Evolutionary conservation across 1,140 invertebrate genomes (phyloP).

Genomic region (Oedothorax gibbosus): DNA sequence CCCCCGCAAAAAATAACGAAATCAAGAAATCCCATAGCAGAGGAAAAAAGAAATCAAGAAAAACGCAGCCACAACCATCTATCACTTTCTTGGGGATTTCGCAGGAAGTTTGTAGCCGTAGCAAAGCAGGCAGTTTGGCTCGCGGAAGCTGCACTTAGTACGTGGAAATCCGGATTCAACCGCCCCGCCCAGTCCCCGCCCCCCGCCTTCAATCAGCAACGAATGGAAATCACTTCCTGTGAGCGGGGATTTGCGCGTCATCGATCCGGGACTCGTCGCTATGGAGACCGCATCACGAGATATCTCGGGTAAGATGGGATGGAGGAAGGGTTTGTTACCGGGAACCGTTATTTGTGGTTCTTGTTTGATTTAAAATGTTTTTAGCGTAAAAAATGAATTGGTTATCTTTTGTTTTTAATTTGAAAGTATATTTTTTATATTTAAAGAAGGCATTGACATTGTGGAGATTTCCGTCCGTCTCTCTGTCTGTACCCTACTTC

Average conservation of each 20-base stretch:
- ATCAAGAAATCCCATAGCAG: no score
- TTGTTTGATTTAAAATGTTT: no score
- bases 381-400: no score
- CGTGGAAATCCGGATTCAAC: slow-evolving; percentile 48
- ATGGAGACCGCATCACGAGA: slow-evolving; percentile 28
- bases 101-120: slow-evolving; percentile 34
- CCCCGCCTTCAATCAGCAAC: slow-evolving; percentile 40
- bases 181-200: slow-evolving; percentile 14
- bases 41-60: slow-evolving; percentile 8
- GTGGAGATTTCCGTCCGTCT: no score
- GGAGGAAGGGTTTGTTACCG: no score
- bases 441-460: no score
- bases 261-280: slow-evolving; percentile 31
- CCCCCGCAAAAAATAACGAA: not conserved
- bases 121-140: slow-evolving; percentile 52
- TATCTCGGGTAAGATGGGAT: no score
- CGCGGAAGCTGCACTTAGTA: slow-evolving; percentile 52
- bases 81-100: slow-evolving; percentile 39
- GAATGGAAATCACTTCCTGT: slow-evolving; percentile 53
- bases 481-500: no score
- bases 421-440: no score
- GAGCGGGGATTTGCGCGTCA: slow-evolving; percentile 30
- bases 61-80: slow-evolving; percentile 4
- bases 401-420: no score
- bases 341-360: no score